These are phyloP conservation scores for Drosophila leonis DNA, from an alignment of 2,888 invertebrate genomes.

Conservation along the genomic window DNA sequence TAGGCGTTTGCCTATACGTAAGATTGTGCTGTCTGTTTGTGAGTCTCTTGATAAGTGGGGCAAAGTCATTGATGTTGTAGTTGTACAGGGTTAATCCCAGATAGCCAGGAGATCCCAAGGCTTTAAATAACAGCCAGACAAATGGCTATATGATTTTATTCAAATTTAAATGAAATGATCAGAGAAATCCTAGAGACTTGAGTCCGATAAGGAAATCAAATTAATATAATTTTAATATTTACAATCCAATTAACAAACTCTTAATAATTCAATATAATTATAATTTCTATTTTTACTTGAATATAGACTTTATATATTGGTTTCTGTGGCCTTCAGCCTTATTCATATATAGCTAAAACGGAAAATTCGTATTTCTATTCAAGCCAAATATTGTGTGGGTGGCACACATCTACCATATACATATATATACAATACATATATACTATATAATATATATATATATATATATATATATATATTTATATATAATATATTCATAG, in stretches of 20 bases:
- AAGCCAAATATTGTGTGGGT: conserved; percentile 48
- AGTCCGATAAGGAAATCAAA: not conserved
- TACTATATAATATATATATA: conserved; percentile 10
- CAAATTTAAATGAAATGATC: not conserved
- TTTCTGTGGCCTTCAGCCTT: conserved; percentile 49
- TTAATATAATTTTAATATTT: too few relatives aligned
- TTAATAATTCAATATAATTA: not conserved
- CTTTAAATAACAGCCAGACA: conserved; percentile 4
- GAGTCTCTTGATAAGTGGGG: conserved; percentile 50
- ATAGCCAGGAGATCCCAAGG: conserved; percentile 7
- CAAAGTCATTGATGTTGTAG: conserved; percentile 71
- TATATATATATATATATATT: conserved; percentile 2
- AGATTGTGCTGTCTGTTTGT: conserved; percentile 12
- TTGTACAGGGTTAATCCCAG: not conserved
- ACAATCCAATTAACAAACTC: not conserved
- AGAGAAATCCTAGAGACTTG: not conserved
- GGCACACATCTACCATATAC: conserved; percentile 25
- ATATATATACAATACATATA: not conserved
- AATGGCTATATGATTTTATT: conserved; percentile 1
- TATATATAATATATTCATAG: conserved; percentile 21
- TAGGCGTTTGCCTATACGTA: conserved; percentile 38
- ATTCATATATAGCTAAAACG: conserved; percentile 29
- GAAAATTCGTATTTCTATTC: conserved; percentile 18
- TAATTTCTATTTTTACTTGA: not conserved
- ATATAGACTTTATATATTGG: not conserved